phyloP scores from a whole-genome alignment of 1,140 invertebrate genomes.

The Caenorhabditis remanei region DNA sequence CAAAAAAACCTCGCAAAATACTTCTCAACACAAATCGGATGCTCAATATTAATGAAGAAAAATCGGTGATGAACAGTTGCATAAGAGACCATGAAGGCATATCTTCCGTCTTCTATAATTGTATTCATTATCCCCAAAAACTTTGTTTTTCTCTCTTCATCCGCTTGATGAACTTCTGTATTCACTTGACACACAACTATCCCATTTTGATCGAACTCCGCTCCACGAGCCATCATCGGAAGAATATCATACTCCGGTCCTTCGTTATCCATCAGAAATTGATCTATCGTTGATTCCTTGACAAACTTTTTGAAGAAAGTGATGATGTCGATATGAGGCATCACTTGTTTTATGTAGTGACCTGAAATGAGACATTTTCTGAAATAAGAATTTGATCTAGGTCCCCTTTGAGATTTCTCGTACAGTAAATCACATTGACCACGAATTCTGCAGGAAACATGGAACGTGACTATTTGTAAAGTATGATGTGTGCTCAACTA shows the following conservation, averaged over 20 bases:
- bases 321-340: slow-evolving; percentile 35
- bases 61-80: slow-evolving; percentile 27
- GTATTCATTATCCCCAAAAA: slow-evolving; percentile 14
- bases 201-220: slow-evolving; percentile 47
- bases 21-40: slow-evolving; percentile 31
- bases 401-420: too few species aligned
- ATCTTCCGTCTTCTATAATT: slow-evolving; percentile 29
- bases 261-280: slow-evolving; percentile 36
- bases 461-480: too few species aligned
- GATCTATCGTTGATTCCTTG: slow-evolving; percentile 11
- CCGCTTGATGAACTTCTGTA: slow-evolving; percentile 25
- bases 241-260: slow-evolving; percentile 43
- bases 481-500: too few species aligned
- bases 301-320: slow-evolving; percentile 35
- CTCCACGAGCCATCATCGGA: slow-evolving; percentile 32
- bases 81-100: slow-evolving; percentile 15
- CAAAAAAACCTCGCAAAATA: slow-evolving; percentile 39
- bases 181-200: slow-evolving; percentile 47
- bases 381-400: too few species aligned
- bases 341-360: background rate
- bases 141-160: slow-evolving; percentile 20
- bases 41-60: slow-evolving; percentile 28
- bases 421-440: too few species aligned
- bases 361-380: background rate
- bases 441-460: too few species aligned